Conservation (phyloP, 2,113 vertebrate species). For the Stegastes partitus region DNA sequence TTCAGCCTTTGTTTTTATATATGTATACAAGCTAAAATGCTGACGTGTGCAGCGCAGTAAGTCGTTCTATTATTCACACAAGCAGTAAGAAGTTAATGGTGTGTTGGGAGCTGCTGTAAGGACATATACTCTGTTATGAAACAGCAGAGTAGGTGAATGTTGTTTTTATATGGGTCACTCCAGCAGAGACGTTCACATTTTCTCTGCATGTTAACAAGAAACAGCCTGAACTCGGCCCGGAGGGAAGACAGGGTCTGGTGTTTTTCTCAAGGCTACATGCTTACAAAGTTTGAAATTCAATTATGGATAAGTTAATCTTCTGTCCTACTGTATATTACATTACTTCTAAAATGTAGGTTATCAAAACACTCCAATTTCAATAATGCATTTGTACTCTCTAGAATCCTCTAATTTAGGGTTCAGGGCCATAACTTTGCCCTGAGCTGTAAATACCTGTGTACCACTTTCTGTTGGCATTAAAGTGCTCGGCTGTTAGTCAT, state of each 20-base stretch:
- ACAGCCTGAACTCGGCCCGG: background rate
- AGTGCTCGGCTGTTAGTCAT: conserved; percentile 10
- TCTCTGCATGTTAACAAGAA: conserved; percentile 1
- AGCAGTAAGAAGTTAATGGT: conserved; percentile 21
- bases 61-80: conserved; percentile 45
- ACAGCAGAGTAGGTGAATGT: conserved; percentile 13
- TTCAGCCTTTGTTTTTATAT: background rate
- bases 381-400: too few relatives aligned
- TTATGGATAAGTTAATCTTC: conserved; percentile 51
- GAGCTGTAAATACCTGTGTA: background rate
- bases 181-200: conserved; percentile 5
- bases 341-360: background rate
- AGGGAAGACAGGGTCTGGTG: background rate
- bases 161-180: conserved; percentile 22
- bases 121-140: conserved; percentile 47
- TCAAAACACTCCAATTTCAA: conserved; percentile 1
- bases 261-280: conserved; percentile 3
- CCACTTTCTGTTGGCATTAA: background rate
- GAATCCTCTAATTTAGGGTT: background rate
- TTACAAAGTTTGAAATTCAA: conserved; percentile 31
- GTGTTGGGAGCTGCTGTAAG: conserved; percentile 12
- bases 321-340: conserved; percentile 37
- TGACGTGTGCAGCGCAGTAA: background rate
- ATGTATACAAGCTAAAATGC: background rate
- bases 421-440: background rate